phyloP scores from a whole-genome alignment of 53 echinoderm and acorn worm species.

The Glandiceps talaboti region DNA sequence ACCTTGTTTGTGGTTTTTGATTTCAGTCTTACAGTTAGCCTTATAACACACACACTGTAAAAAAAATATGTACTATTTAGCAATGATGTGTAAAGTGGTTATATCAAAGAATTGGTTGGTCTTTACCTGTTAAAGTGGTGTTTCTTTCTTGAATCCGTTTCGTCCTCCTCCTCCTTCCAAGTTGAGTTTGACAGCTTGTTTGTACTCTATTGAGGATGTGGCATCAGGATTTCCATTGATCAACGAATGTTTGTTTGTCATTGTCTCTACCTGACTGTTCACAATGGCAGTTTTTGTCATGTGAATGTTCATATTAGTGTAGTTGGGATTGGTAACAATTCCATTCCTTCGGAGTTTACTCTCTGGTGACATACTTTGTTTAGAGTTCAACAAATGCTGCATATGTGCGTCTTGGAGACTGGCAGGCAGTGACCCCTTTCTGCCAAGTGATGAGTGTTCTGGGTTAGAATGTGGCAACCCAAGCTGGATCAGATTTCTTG shows the following conservation, averaged over 20 bases:
- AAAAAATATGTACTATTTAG: too few relatives aligned
- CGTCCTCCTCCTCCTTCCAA: slow-evolving; percentile 72
- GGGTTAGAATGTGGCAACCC: neutral
- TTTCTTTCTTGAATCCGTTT: slow-evolving; percentile 98
- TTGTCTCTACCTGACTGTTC: neutral
- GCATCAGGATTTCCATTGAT: slow-evolving; percentile 40
- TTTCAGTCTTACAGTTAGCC: too few relatives aligned
- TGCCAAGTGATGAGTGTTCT: slow-evolving; percentile 2
- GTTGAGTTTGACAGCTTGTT: slow-evolving; percentile 75
- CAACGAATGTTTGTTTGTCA: slow-evolving; percentile 18
- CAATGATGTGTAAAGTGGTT: too few relatives aligned
- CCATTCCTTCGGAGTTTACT: slow-evolving; percentile 49
- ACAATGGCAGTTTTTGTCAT: slow-evolving; percentile 20
- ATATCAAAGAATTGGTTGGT: too few relatives aligned
- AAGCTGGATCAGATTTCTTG: neutral
- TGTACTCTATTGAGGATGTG: slow-evolving; percentile 75
- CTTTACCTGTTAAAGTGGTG: slow-evolving; percentile 40
- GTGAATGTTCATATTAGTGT: slow-evolving; percentile 44
- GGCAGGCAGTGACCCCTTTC: slow-evolving; percentile 87
- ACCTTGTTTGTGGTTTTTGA: too few relatives aligned
- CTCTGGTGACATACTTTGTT: slow-evolving; percentile 62
- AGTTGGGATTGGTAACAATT: slow-evolving; percentile 95
- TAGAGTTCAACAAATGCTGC: slow-evolving; percentile 43
- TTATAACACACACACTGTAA: too few relatives aligned
- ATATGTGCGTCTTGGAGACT: slow-evolving; percentile 83